A percentile compares a stretch with the other conserved stretches of the same genome.
Evolutionary conservation across 1,140 invertebrate genomes (phyloP).

Genomic region (Coptotermes formosanus): DNA sequence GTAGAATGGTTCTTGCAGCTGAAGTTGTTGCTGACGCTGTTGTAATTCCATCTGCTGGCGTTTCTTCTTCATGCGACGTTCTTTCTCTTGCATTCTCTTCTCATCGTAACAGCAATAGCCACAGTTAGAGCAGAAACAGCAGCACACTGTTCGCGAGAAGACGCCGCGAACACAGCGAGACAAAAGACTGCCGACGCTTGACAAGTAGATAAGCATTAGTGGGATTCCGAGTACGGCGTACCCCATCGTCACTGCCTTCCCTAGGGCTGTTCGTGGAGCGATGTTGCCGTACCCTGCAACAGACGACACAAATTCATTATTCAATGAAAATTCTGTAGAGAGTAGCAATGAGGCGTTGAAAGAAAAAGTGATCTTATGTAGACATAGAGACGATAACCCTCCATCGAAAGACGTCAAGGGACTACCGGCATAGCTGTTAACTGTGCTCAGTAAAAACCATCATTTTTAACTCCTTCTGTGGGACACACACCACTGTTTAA

Average conservation of each 20-base stretch:
- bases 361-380: no score
- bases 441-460: no score
- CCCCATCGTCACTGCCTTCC: constrained; percentile 81
- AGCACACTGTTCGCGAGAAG: constrained; percentile 78
- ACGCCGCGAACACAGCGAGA: constrained; percentile 83
- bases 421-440: no score
- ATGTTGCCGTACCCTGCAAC: constrained; percentile 84
- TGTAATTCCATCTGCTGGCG: constrained; percentile 72
- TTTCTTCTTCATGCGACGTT: constrained; percentile 71
- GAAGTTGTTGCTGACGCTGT: constrained; percentile 50
- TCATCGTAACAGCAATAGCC: constrained; percentile 84
- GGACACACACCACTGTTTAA: no score
- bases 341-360: no score
- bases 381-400: no score
- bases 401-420: no score
- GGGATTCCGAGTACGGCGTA: constrained; percentile 91
- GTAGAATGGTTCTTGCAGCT: constrained; percentile 77
- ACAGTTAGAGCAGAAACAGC: constrained; percentile 79
- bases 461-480: no score
- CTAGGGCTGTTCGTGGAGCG: constrained; percentile 69
- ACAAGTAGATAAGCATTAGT: constrained; percentile 83
- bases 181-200: constrained; percentile 77
- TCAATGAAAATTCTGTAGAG: no score
- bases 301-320: background rate
- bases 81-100: constrained; percentile 57